A percentile compares a stretch with the other conserved stretches of the same genome.
Evolutionary conservation across 2,888 invertebrate species (phyloP).

Genomic region (Rotaria magnacalcarata): DNA sequence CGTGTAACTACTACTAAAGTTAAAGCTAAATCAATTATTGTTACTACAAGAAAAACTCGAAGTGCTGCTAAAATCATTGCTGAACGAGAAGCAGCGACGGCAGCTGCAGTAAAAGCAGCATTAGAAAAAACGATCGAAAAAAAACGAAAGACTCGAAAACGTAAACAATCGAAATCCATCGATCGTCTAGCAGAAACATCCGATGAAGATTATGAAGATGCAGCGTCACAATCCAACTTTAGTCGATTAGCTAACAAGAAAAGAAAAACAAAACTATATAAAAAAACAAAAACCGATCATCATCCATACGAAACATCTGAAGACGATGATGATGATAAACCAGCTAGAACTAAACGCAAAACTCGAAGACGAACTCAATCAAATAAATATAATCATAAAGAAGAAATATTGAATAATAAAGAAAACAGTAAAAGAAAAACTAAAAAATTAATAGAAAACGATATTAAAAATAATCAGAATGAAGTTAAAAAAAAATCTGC

Average conservation of each 20-base stretch:
- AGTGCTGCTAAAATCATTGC: background rate
- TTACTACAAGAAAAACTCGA: background rate
- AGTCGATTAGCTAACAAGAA: background rate
- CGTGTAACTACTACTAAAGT: background rate
- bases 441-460: background rate
- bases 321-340: background rate
- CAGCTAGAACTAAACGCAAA: background rate
- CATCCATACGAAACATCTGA: background rate
- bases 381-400: background rate
- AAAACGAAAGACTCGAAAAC: conserved; percentile 1
- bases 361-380: background rate
- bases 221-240: background rate
- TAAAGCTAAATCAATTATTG: background rate
- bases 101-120: background rate
- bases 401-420: background rate
- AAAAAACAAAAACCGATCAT: background rate
- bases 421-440: background rate
- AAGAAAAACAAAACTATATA: conserved; percentile 2
- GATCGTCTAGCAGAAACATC: background rate
- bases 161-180: background rate
- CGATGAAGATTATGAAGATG: background rate
- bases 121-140: background rate
- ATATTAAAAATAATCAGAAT: background rate
- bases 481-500: background rate
- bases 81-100: background rate